Evolutionary conservation across 2,113 vertebrate species (phyloP).

Genomic region (Merops nubicus): DNA sequence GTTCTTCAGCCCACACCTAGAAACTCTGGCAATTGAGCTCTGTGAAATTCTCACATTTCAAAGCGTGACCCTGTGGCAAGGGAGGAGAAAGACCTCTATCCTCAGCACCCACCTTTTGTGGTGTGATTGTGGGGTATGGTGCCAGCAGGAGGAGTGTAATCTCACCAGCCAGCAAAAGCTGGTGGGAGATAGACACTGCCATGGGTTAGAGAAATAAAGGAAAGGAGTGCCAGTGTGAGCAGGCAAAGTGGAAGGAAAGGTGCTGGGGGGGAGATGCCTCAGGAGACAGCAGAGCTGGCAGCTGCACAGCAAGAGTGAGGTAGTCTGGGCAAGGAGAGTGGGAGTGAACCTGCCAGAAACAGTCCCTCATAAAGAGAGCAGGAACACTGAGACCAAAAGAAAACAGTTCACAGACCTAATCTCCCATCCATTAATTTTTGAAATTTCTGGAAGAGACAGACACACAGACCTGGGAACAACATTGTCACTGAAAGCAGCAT

Average conservation of each 20-base stretch:
- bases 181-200: background rate
- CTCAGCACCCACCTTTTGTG: rapidly evolving
- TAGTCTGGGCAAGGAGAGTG: background rate
- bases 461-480: background rate
- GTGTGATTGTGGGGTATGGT: rapidly evolving
- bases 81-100: background rate
- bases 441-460: background rate
- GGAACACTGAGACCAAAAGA: background rate
- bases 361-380: rapidly evolving
- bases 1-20: background rate
- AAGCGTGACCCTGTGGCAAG: background rate
- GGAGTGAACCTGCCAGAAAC: background rate
- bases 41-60: background rate
- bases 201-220: background rate
- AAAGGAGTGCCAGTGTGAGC: background rate
- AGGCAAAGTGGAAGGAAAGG: background rate
- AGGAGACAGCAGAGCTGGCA: background rate
- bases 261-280: rapidly evolving
- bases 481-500: background rate
- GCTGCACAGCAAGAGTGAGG: background rate
- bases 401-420: background rate
- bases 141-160: background rate
- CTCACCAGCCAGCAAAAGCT: background rate
- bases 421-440: rapidly evolving
- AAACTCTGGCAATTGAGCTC: background rate